Evolutionary conservation across 1,140 invertebrate genomes (phyloP).

Genomic region (Lethocerus indicus): DNA sequence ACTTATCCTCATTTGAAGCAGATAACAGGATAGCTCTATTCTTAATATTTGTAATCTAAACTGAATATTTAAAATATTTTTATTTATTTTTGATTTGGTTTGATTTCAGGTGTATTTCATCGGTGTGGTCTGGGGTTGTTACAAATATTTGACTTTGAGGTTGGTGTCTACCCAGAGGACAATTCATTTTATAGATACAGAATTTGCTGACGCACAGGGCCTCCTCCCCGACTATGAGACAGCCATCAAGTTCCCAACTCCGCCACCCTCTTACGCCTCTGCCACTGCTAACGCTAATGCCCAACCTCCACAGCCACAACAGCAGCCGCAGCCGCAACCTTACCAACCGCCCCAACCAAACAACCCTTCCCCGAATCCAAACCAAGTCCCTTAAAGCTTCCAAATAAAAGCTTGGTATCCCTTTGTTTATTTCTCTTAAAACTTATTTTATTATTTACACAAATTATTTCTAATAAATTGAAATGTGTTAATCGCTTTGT

Average conservation of each 20-base stretch:
- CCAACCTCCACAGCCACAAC: too few relatives aligned
- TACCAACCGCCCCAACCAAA: too few relatives aligned
- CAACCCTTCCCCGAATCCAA: too few relatives aligned
- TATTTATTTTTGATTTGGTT: not conserved
- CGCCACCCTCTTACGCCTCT: conserved; percentile 21
- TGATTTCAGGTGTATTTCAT: conserved; percentile 55
- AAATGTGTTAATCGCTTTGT: too few relatives aligned
- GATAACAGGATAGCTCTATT: not conserved
- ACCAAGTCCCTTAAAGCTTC: too few relatives aligned
- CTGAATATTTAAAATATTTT: not conserved
- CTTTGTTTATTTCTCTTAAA: too few relatives aligned
- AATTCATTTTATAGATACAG: conserved; percentile 23
- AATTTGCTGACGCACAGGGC: conserved; percentile 11
- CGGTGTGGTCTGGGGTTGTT: conserved; percentile 72
- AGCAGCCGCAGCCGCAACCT: too few relatives aligned
- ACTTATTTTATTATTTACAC: too few relatives aligned
- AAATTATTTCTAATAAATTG: too few relatives aligned
- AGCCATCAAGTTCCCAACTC: conserved; percentile 22
- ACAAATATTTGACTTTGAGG: conserved; percentile 63
- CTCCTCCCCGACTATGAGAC: conserved; percentile 27
- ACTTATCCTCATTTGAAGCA: too few relatives aligned
- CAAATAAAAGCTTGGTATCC: too few relatives aligned
- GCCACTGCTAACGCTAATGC: conserved; percentile 12
- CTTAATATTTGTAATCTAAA: not conserved
- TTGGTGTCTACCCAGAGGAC: conserved; percentile 21